Evolutionary conservation across 2,888 invertebrate species (phyloP).

Genomic region (Eupithecia pulchellata): DNA sequence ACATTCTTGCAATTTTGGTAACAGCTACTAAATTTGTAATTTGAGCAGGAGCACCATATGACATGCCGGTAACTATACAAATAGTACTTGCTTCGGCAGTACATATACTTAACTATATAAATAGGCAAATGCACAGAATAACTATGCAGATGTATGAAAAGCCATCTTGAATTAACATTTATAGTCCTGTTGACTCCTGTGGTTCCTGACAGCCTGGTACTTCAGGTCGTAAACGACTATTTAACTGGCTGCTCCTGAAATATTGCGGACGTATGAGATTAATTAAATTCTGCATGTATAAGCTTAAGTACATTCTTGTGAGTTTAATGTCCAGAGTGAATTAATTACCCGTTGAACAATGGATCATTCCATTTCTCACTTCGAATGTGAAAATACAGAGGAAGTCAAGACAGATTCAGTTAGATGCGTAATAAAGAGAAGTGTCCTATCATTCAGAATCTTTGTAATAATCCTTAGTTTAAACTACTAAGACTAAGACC

Average conservation of each 20-base stretch:
- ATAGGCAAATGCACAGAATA: too few species aligned
- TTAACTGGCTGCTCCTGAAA: constrained; percentile 28
- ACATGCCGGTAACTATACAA: neutral
- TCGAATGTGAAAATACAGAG: neutral
- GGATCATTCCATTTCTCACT: neutral
- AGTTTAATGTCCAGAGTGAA: constrained; percentile 4
- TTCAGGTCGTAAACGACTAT: constrained; percentile 16
- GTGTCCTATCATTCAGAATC: too few species aligned
- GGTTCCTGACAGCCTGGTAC: constrained; percentile 43
- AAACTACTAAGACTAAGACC: neutral
- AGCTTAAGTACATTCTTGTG: neutral
- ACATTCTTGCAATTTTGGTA: neutral
- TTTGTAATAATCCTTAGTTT: neutral
- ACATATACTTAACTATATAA: too few species aligned
- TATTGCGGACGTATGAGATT: constrained; percentile 22
- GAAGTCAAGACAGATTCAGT: neutral
- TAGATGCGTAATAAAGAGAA: too few species aligned
- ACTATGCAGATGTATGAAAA: neutral
- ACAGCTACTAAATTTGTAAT: neutral
- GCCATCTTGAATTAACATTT: constrained; percentile 42
- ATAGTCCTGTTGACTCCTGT: constrained; percentile 34
- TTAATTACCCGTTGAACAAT: neutral
- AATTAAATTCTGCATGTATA: neutral
- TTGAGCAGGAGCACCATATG: neutral
- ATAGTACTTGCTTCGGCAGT: too few species aligned